A percentile compares a stretch with the other conserved stretches of the same genome.
Evolutionary conservation across 2,113 vertebrate genomes (phyloP).

Genomic region (Cavia porcellus): DNA sequence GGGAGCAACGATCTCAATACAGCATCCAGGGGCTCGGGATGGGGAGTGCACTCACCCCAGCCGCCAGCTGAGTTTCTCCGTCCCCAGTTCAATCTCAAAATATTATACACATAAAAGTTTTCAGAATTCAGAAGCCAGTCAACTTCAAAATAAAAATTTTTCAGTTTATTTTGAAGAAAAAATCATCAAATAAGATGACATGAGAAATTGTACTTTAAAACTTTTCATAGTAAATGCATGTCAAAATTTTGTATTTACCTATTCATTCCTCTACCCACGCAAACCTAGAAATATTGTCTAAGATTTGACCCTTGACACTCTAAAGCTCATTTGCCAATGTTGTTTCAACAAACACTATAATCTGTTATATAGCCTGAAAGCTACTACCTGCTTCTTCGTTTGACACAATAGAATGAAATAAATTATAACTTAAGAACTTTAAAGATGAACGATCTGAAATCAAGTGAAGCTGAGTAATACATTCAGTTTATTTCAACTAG

Average conservation of each 20-base stretch:
- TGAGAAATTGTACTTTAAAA: not conserved
- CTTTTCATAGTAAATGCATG: not conserved
- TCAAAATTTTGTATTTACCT: not conserved
- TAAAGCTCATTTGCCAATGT: not conserved
- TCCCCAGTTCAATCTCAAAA: not conserved
- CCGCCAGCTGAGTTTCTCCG: too few relatives aligned
- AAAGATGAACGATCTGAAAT: not conserved
- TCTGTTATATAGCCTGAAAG: not conserved
- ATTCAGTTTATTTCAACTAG: not conserved
- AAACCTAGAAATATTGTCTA: not conserved
- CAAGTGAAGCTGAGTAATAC: not conserved
- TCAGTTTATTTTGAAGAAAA: not conserved
- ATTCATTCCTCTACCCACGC: not conserved
- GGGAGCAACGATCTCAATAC: too few relatives aligned
- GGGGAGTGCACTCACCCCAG: too few relatives aligned
- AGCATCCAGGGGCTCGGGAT: too few relatives aligned
- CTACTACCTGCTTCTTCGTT: not conserved
- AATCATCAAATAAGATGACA: not conserved
- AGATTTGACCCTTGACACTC: not conserved
- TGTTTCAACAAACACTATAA: not conserved
- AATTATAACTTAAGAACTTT: not conserved
- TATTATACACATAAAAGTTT: not conserved
- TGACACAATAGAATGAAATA: not conserved
- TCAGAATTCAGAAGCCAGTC: not conserved
- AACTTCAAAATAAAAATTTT: not conserved